Conservation (phyloP, 2,113 vertebrate genomes). For the Hydropotes inermis region DNA sequence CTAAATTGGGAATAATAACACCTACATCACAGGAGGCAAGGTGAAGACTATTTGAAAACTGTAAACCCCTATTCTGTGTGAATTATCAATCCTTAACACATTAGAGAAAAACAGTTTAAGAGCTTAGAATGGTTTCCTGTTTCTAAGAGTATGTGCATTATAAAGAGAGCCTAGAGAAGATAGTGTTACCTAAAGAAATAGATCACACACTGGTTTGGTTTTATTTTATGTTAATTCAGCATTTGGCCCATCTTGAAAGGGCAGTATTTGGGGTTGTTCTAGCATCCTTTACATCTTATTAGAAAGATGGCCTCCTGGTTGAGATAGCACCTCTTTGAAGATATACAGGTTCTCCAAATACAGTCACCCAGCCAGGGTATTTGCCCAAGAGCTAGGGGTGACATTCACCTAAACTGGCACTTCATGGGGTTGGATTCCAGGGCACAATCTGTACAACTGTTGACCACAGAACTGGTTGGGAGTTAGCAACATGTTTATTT, state of each 20-base stretch:
- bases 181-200: not conserved
- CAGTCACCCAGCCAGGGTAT: not conserved
- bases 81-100: not conserved
- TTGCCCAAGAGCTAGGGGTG: not conserved
- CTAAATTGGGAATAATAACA: not conserved
- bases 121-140: not conserved
- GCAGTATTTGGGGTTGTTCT: not conserved
- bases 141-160: not conserved
- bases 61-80: not conserved
- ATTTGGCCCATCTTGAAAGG: not conserved
- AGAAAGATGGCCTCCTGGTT: not conserved
- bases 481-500: not conserved
- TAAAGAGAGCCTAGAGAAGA: not conserved
- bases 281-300: not conserved
- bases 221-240: not conserved
- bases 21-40: not conserved
- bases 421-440: not conserved
- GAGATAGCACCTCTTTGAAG: not conserved
- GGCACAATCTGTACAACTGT: not conserved
- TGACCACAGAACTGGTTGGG: not conserved
- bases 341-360: not conserved
- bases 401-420: not conserved
- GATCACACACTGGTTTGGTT: not conserved
- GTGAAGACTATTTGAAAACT: not conserved
- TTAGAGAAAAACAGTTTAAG: not conserved